Evolutionary conservation across 2,888 invertebrate genomes (phyloP).

Genomic region (Thecocarcelia acutangulata): DNA sequence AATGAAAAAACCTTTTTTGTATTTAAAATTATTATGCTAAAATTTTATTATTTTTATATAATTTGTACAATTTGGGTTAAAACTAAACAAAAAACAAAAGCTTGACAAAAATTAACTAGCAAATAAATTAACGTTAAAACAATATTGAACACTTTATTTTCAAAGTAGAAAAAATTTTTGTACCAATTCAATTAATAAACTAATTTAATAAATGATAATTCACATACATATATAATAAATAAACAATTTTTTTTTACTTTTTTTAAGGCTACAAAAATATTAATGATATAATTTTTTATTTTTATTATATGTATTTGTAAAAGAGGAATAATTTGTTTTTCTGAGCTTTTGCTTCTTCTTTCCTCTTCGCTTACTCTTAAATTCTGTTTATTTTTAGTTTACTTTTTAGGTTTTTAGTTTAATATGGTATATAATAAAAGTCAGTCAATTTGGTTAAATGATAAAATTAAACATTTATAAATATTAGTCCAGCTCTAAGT

Average conservation of each 20-base stretch:
- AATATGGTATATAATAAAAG: background rate
- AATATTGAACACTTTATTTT: constrained; percentile 51
- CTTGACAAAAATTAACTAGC: constrained; percentile 59
- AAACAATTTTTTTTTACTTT: constrained; percentile 18
- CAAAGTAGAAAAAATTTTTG: constrained; percentile 50
- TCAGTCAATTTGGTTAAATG: constrained; percentile 52
- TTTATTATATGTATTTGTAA: no score
- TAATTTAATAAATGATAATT: constrained; percentile 38
- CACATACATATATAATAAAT: constrained; percentile 63
- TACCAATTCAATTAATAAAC: constrained; percentile 40
- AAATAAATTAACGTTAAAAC: constrained; percentile 61
- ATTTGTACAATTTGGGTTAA: constrained; percentile 64
- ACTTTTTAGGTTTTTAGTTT: background rate
- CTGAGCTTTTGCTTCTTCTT: no score
- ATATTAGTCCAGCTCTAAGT: constrained; percentile 74
- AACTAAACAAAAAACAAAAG: constrained; percentile 45
- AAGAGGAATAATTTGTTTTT: no score
- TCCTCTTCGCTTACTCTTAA: no score
- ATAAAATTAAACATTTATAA: constrained; percentile 24
- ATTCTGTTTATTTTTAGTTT: background rate
- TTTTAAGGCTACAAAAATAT: background rate
- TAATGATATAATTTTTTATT: no score
- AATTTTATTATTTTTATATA: constrained; percentile 50
- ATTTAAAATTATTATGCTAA: constrained; percentile 22
- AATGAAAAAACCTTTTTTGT: constrained; percentile 5